A percentile compares a stretch with the other conserved stretches of the same genome.
These are phyloP conservation scores for Mechanitis messenoides DNA, from an alignment of 2,888 invertebrate species.

Conservation along the genomic window DNA sequence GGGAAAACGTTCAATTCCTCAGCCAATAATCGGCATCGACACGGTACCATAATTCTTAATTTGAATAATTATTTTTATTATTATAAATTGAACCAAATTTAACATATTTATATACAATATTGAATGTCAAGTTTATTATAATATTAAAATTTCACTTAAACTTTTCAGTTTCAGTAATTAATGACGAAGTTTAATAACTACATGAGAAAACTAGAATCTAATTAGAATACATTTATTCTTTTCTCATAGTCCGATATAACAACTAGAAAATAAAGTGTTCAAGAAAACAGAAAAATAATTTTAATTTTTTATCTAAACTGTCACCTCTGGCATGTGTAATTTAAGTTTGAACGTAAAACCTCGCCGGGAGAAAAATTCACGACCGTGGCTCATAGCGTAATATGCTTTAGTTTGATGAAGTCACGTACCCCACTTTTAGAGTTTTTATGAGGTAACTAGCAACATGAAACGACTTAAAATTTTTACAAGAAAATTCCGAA, in stretches of 20 bases:
- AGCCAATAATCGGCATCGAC: too few species aligned
- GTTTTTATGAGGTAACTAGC: conserved; percentile 30
- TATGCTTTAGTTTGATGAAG: conserved; percentile 57
- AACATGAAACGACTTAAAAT: conserved; percentile 19
- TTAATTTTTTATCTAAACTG: conserved; percentile 43
- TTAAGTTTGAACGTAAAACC: conserved; percentile 66
- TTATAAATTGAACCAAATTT: too few species aligned
- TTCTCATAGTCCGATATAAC: neutral
- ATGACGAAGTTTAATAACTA: neutral
- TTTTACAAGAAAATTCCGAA: conserved; percentile 11
- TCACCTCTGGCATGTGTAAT: conserved; percentile 57
- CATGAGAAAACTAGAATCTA: neutral
- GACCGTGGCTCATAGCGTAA: conserved; percentile 42
- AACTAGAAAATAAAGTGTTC: neutral
- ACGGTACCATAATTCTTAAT: too few species aligned
- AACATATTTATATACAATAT: too few species aligned
- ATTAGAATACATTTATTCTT: too few species aligned
- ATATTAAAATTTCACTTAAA: neutral
- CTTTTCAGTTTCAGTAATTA: too few species aligned
- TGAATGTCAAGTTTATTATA: too few species aligned
- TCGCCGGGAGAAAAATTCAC: conserved; percentile 56
- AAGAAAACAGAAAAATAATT: conserved; percentile 31
- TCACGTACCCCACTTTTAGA: conserved; percentile 42
- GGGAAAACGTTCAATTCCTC: too few species aligned
- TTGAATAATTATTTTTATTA: too few species aligned